Conservation (phyloP, 2,888 invertebrate species). For the Ectemnius lituratus region DNA sequence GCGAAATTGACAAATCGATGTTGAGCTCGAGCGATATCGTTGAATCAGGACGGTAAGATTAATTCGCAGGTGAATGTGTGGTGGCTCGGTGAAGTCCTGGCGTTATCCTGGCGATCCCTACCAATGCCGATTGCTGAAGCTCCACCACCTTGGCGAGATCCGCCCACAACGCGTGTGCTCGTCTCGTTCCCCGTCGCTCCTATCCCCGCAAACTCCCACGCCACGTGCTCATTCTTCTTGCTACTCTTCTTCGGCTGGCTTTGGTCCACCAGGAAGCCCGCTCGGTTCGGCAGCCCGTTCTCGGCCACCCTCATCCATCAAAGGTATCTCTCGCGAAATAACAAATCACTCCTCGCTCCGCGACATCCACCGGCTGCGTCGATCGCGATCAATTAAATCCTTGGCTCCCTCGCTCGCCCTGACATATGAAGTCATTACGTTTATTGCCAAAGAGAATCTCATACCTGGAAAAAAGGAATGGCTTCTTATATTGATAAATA, state of each 20-base stretch:
- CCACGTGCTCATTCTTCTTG: slow-evolving; percentile 65
- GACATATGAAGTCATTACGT: neutral
- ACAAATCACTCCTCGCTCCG: slow-evolving; percentile 40
- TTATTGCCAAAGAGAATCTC: no score
- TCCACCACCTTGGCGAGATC: slow-evolving; percentile 74
- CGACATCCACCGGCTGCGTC: slow-evolving; percentile 3
- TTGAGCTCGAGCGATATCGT: no score
- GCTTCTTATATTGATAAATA: no score
- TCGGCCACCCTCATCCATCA: slow-evolving; percentile 43
- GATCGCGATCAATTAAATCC: slow-evolving; percentile 8
- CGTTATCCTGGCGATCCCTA: slow-evolving; percentile 65
- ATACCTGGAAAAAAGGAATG: no score
- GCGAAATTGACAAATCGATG: no score
- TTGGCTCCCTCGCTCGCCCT: neutral
- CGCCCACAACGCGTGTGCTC: slow-evolving; percentile 74
- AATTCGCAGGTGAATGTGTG: slow-evolving; percentile 34
- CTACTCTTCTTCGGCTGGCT: slow-evolving; percentile 39
- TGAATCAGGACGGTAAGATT: neutral
- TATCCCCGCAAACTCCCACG: slow-evolving; percentile 70
- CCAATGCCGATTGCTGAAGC: slow-evolving; percentile 75
- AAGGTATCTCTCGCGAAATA: slow-evolving; percentile 26
- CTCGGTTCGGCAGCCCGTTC: slow-evolving; percentile 42
- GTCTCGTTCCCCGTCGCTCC: slow-evolving; percentile 63
- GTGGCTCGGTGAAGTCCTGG: slow-evolving; percentile 53
- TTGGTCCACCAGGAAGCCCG: slow-evolving; percentile 45